Percentiles rank a stretch among this genome's conserved stretches.
These are phyloP conservation scores for Arenaria interpres DNA, from an alignment of 2,113 vertebrate species.

Conservation along the genomic window DNA sequence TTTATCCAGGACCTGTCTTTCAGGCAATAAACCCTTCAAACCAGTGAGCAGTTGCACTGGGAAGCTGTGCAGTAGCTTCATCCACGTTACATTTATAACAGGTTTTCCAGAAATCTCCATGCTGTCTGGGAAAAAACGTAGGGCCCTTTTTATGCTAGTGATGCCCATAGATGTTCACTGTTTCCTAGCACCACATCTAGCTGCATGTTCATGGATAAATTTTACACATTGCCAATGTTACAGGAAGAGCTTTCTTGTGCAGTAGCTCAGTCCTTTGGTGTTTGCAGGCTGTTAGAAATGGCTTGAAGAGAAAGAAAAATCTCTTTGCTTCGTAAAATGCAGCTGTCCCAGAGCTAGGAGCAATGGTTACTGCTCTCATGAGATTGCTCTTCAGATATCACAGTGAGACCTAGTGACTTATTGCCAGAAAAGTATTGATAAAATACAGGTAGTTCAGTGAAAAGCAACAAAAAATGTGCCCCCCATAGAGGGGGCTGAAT, in stretches of 20 bases:
- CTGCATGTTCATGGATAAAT: background rate
- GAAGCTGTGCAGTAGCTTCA: background rate
- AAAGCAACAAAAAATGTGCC: background rate
- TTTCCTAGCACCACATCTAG: background rate
- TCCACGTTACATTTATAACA: accelerated
- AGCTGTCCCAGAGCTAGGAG: background rate
- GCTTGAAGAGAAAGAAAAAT: background rate
- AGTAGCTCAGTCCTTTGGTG: background rate
- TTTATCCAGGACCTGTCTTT: background rate
- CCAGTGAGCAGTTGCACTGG: background rate
- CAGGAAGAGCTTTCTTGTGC: background rate
- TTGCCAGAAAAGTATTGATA: background rate
- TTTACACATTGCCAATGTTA: accelerated
- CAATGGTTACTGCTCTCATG: background rate
- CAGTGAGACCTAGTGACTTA: background rate
- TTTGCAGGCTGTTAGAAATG: background rate
- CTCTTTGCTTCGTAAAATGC: background rate
- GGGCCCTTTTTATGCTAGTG: background rate
- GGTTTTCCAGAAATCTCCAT: background rate
- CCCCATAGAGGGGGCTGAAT: background rate
- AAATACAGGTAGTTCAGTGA: background rate
- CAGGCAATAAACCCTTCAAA: background rate
- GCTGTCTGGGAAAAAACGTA: background rate
- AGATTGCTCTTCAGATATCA: background rate
- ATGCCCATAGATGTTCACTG: background rate